Conservation (phyloP, 2,888 invertebrate species). For the Zaprionus bogoriensis region DNA sequence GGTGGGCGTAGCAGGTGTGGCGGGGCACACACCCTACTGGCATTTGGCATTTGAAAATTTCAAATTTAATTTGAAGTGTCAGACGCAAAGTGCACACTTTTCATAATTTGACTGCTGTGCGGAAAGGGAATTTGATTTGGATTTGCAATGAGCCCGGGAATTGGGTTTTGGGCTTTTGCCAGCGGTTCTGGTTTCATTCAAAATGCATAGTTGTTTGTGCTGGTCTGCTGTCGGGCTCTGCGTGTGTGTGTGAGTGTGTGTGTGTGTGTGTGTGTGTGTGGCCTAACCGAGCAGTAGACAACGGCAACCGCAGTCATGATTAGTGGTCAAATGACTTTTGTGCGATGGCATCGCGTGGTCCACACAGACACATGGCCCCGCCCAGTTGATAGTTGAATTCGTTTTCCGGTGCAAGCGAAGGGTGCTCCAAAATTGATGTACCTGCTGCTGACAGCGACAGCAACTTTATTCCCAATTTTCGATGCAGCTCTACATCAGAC, state of each 20-base stretch:
- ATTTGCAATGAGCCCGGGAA: constrained; percentile 6
- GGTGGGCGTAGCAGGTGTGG: neutral
- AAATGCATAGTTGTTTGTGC: neutral
- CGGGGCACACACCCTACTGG: neutral
- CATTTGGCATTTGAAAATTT: constrained; percentile 51
- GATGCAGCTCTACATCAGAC: neutral
- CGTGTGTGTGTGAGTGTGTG: neutral
- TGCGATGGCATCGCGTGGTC: constrained; percentile 16
- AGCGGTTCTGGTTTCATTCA: constrained; percentile 12
- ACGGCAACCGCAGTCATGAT: constrained; percentile 63
- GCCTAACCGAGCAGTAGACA: constrained; percentile 36
- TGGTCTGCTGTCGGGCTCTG: neutral
- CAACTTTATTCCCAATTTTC: neutral
- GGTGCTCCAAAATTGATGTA: constrained; percentile 9
- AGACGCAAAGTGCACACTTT: constrained; percentile 69
- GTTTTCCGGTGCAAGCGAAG: neutral
- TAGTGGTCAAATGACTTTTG: constrained; percentile 74
- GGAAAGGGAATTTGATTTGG: constrained; percentile 44
- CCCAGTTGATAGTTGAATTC: constrained; percentile 4
- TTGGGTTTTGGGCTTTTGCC: constrained; percentile 16
- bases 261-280: constrained; percentile 18
- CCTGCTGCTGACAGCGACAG: constrained; percentile 18
- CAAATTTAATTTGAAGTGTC: constrained; percentile 68
- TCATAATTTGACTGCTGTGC: constrained; percentile 67
- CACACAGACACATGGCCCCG: neutral